Percentiles rank a stretch among this genome's conserved stretches.
These are phyloP conservation scores for Eulemur rufifrons DNA, from an alignment of 2,113 vertebrate genomes.

Conservation along the genomic window DNA sequence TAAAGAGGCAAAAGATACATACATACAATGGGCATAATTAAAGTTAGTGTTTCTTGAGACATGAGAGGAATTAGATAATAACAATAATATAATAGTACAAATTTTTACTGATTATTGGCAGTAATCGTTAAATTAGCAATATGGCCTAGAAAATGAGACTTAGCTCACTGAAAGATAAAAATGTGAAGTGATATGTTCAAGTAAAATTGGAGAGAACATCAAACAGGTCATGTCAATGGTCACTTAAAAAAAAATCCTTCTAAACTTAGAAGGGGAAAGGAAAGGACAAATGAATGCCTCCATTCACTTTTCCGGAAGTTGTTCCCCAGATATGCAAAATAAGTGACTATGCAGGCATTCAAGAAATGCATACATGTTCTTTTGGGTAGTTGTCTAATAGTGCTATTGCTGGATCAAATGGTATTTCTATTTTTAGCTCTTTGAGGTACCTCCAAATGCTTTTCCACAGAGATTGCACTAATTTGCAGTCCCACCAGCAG, in stretches of 20 bases:
- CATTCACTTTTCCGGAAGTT: not conserved
- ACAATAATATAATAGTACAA: not conserved
- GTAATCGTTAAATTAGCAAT: not conserved
- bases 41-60: not conserved
- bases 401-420: too few species aligned
- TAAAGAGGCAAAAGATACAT: not conserved
- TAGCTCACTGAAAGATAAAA: not conserved
- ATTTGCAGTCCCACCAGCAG: too few species aligned
- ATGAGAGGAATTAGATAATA: not conserved
- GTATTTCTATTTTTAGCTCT: too few species aligned
- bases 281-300: not conserved
- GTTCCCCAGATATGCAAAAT: not conserved
- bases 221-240: not conserved
- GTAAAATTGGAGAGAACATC: not conserved
- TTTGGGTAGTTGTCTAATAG: too few species aligned
- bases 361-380: not conserved
- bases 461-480: too few species aligned
- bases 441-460: too few species aligned
- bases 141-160: not conserved
- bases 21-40: not conserved
- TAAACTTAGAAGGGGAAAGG: not conserved
- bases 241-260: not conserved
- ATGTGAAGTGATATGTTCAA: not conserved
- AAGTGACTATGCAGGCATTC: not conserved
- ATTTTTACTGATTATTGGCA: not conserved